phyloP scores from a whole-genome alignment of 2,888 invertebrate genomes.

The Hedya salicella region DNA sequence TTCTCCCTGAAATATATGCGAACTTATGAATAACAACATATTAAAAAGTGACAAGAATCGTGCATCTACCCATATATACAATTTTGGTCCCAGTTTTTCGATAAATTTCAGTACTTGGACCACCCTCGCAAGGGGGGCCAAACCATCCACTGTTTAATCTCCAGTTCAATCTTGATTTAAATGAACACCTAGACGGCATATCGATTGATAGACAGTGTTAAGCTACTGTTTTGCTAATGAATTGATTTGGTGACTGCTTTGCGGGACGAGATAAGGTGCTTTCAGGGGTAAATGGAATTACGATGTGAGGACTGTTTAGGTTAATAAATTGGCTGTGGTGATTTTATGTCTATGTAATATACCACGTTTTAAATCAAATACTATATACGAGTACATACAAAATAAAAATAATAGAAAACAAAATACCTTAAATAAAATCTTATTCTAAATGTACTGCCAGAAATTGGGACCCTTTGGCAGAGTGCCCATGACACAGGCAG shows the following conservation, averaged over 20 bases:
- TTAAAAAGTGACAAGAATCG: too few species aligned
- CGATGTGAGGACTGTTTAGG: conserved; percentile 15
- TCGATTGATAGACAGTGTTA: conserved; percentile 73
- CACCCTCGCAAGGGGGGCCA: conserved; percentile 56
- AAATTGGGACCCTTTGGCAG: too few species aligned
- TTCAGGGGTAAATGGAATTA: conserved; percentile 35
- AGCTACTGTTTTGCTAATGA: conserved; percentile 76
- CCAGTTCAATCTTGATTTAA: conserved; percentile 79
- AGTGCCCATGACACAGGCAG: too few species aligned
- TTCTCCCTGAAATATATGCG: too few species aligned
- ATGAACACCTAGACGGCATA: conserved; percentile 78
- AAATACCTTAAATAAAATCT: too few species aligned
- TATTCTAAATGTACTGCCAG: too few species aligned
- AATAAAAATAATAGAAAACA: too few species aligned
- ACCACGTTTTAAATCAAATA: not conserved
- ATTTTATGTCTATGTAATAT: not conserved
- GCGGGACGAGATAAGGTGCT: conserved; percentile 37
- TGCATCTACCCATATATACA: too few species aligned
- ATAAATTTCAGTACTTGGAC: conserved; percentile 44
- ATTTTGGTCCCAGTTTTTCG: not conserved
- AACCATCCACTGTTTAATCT: conserved; percentile 76
- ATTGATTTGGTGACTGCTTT: conserved; percentile 67
- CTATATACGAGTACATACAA: too few species aligned
- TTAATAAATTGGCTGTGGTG: conserved; percentile 1
- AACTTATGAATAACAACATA: too few species aligned